Evolutionary conservation across 2,888 invertebrate genomes (phyloP), one percentile per base, ranked within the genome.

Genomic region (Ischnura elegans): DNA sequence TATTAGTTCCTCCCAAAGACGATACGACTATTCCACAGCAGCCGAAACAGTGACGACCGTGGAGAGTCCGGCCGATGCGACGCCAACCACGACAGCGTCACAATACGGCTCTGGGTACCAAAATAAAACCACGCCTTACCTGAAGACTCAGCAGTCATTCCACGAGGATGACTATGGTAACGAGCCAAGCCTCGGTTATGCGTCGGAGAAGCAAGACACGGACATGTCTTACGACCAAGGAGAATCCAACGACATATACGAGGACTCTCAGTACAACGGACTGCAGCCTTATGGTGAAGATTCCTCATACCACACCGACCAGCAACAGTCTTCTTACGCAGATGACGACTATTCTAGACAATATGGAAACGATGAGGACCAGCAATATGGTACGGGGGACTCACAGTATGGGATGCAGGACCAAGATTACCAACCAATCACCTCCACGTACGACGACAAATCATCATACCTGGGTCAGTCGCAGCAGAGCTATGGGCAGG

Each of bases 1-100:
- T 47, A 95, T 96, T 84, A 96, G 95, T 94, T 96, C 96, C 93
- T 95, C 96, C 43, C 90, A 90, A 16, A 36, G 90, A 3, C 61
- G 90, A 2, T 90, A 90, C 25, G 90, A 90, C 10, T 90, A 90
- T 16, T 85, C 93, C 8, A 93, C 93, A 19, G 93, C 93, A 0
- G 84, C 93, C 0, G 84, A 84, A 25, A 87, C 93, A 2, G 55
- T 87, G 3, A 61, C 93, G 55, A 84, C 86, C 29, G 86, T 61
- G 25, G 93, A 93, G 55, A 93, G 86, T 16, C 85, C 86, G 0
- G 93, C 90, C 36, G 87, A 93, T 5, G 85, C 47, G 16, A 93
- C 93, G n/a, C 61, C 93, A 10, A 61, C 93, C 13, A 61, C 61
- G 19, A 87, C 93, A 6, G 55, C 45, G 25, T 42, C 90, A 19